A percentile compares a stretch with the other conserved stretches of the same genome.
These are phyloP conservation scores for Netelia inedita DNA, from an alignment of 2,888 invertebrate species.

Conservation along the genomic window DNA sequence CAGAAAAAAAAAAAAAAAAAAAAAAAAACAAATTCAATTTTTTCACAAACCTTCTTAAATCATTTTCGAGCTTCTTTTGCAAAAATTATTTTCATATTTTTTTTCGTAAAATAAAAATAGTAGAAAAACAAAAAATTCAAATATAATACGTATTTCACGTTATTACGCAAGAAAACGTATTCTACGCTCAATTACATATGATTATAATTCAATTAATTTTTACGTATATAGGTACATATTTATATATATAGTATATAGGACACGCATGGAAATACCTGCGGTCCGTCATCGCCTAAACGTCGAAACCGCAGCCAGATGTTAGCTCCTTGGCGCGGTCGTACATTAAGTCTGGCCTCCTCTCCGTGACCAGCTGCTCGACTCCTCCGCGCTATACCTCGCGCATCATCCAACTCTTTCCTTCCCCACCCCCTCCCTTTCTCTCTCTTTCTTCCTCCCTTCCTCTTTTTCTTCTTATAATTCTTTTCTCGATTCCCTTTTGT, in stretches of 20 bases:
- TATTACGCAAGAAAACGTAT: too few relatives aligned
- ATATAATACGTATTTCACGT: too few relatives aligned
- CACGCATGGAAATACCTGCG: conserved; percentile 74
- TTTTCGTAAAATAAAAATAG: background rate
- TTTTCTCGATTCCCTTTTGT: conserved; percentile 71
- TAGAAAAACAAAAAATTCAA: too few relatives aligned
- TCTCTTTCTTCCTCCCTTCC: conserved; percentile 14
- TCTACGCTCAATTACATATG: too few relatives aligned
- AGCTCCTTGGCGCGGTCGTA: conserved; percentile 67
- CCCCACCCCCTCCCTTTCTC: conserved; percentile 30
- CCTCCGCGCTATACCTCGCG: conserved; percentile 49
- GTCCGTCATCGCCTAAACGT: conserved; percentile 80
- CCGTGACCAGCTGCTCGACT: conserved; percentile 70
- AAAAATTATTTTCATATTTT: background rate
- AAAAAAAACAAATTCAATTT: background rate
- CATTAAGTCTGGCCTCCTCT: conserved; percentile 64
- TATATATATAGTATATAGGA: conserved; percentile 43
- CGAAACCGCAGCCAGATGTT: conserved; percentile 84
- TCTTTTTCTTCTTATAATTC: conserved; percentile 31
- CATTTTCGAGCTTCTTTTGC: background rate
- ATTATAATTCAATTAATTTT: too few relatives aligned
- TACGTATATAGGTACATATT: conserved; percentile 9
- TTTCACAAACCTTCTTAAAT: background rate
- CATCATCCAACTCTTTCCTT: conserved; percentile 49
- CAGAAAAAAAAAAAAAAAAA: background rate